Evolutionary conservation across 2,888 invertebrate genomes (phyloP).

Genomic region (Bombyx huttoni): DNA sequence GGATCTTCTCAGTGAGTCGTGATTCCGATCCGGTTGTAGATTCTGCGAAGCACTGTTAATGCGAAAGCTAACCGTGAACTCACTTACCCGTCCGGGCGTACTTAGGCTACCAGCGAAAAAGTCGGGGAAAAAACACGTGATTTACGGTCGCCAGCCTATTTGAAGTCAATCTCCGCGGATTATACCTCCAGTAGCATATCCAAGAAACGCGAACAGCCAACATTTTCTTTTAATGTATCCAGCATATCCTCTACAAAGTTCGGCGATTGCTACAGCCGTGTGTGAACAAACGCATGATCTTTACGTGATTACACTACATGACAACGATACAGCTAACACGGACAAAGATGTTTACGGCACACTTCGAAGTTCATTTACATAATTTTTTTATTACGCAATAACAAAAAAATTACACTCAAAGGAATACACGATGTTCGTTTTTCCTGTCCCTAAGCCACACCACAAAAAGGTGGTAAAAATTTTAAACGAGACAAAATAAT

Average conservation of each 20-base stretch:
- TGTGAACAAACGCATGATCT: constrained; percentile 14
- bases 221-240: not conserved
- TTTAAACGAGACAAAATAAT: too few species aligned
- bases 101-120: too few species aligned
- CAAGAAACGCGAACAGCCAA: not conserved
- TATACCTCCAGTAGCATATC: too few species aligned
- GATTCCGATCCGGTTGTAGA: too few species aligned
- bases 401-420: constrained; percentile 4
- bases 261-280: constrained; percentile 4
- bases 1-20: too few species aligned
- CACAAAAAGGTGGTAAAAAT: not conserved
- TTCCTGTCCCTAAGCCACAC: not conserved
- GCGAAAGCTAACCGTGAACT: too few species aligned
- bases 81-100: too few species aligned
- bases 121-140: too few species aligned
- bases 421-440: constrained; percentile 9
- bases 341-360: constrained; percentile 3
- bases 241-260: not conserved
- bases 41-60: too few species aligned
- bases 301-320: constrained; percentile 18
- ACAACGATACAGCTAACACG: constrained; percentile 14
- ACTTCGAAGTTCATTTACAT: constrained; percentile 2
- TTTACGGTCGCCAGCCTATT: too few species aligned
- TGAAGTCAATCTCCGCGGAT: too few species aligned
- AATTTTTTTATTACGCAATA: not conserved